Conservation (phyloP, 2,888 invertebrate species). For the Craniophora ligustri region DNA sequence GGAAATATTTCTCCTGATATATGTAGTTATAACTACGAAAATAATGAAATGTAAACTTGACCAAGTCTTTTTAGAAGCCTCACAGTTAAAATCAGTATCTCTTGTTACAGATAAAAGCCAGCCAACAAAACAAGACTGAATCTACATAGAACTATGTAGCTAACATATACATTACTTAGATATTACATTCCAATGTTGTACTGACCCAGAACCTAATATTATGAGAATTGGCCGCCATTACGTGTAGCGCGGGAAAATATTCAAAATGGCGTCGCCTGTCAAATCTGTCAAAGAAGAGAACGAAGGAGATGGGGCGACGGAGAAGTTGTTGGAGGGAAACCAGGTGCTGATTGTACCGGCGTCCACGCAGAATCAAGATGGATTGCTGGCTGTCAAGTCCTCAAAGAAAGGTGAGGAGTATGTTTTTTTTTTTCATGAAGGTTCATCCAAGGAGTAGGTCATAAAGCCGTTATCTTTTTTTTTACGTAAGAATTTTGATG, state of each 20-base stretch:
- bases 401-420: slow-evolving; percentile 85
- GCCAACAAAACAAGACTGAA: slow-evolving; percentile 54
- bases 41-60: too few relatives aligned
- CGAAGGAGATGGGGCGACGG: slow-evolving; percentile 74
- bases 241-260: slow-evolving; percentile 48
- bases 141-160: slow-evolving; percentile 56
- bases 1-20: too few relatives aligned
- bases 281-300: slow-evolving; percentile 65
- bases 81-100: too few relatives aligned
- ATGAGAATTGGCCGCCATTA: slow-evolving; percentile 59
- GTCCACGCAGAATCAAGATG: slow-evolving; percentile 55
- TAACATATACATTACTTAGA: slow-evolving; percentile 44
- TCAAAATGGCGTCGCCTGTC: slow-evolving; percentile 74
- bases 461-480: too few relatives aligned
- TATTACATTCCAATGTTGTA: slow-evolving; percentile 49
- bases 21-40: too few relatives aligned
- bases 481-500: too few relatives aligned
- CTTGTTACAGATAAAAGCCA: slow-evolving; percentile 53
- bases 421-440: too few relatives aligned
- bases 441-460: too few relatives aligned
- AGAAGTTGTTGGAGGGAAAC: slow-evolving; percentile 72
- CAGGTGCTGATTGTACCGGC: slow-evolving; percentile 66
- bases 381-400: slow-evolving; percentile 71
- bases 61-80: too few relatives aligned
- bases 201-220: slow-evolving; percentile 26